These are phyloP conservation scores for Panulirus ornatus DNA, from an alignment of 1,140 invertebrate genomes.

Conservation along the genomic window DNA sequence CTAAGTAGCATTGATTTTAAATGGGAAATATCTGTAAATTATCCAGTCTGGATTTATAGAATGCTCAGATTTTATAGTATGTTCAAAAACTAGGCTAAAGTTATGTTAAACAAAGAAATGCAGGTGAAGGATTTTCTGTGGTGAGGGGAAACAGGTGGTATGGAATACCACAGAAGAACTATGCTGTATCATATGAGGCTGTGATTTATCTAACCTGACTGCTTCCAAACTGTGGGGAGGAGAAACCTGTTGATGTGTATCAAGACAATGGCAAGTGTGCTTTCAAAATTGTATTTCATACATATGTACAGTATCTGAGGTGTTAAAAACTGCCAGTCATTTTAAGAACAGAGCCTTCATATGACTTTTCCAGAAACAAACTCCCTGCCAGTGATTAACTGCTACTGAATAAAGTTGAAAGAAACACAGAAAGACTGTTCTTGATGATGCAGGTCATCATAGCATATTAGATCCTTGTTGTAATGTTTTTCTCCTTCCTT, in stretches of 20 bases:
- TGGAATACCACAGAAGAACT: neutral
- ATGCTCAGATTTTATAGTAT: constrained; percentile 54
- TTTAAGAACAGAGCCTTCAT: neutral
- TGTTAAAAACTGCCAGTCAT: neutral
- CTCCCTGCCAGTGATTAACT: constrained; percentile 24
- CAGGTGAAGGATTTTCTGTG: neutral
- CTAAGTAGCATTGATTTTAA: constrained; percentile 79
- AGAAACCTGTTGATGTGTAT: neutral
- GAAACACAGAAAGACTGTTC: neutral
- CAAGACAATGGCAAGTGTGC: neutral
- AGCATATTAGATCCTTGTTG: neutral
- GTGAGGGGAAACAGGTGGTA: constrained; percentile 14
- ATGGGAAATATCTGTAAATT: neutral
- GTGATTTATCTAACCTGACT: neutral
- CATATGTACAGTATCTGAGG: neutral
- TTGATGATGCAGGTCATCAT: constrained; percentile 2
- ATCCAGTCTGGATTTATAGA: constrained; percentile 24
- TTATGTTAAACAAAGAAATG: constrained; percentile 11
- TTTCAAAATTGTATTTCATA: neutral
- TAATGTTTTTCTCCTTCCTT: neutral
- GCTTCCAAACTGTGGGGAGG: neutral
- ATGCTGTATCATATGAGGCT: neutral
- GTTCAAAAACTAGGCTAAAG: constrained; percentile 7
- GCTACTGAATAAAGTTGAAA: neutral
- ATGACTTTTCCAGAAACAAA: neutral